These are phyloP conservation scores for Carcina quercana DNA, from an alignment of 2,888 invertebrate genomes.

Conservation along the genomic window DNA sequence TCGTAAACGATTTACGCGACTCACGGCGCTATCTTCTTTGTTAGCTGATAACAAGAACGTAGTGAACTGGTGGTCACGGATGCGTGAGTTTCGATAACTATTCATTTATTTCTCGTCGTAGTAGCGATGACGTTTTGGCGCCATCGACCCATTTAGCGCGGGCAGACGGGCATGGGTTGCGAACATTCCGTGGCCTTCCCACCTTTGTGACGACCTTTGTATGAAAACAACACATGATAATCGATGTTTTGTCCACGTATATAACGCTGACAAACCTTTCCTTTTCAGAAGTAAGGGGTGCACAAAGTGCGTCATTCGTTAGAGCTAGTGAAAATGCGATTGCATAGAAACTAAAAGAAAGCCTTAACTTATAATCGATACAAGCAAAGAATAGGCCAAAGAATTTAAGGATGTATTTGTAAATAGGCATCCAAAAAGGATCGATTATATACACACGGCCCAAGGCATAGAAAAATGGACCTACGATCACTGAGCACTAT, in stretches of 20 bases:
- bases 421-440: slow-evolving; percentile 51
- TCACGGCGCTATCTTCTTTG: slow-evolving; percentile 28
- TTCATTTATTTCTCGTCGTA: slow-evolving; percentile 24
- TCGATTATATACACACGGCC: slow-evolving; percentile 66
- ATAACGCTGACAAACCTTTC: slow-evolving; percentile 32
- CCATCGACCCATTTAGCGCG: slow-evolving; percentile 70
- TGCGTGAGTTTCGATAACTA: slow-evolving; percentile 24
- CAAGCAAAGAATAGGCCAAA: slow-evolving; percentile 70
- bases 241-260: too few species aligned
- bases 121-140: slow-evolving; percentile 64
- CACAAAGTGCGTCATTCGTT: slow-evolving; percentile 65
- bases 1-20: slow-evolving; percentile 27
- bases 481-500: slow-evolving; percentile 59
- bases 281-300: slow-evolving; percentile 68
- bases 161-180: slow-evolving; percentile 53
- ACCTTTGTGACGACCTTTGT: slow-evolving; percentile 45
- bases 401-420: slow-evolving; percentile 69
- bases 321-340: slow-evolving; percentile 67
- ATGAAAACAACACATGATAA: slow-evolving; percentile 27
- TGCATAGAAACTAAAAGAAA: slow-evolving; percentile 56
- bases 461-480: slow-evolving; percentile 70
- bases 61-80: slow-evolving; percentile 19
- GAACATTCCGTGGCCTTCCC: slow-evolving; percentile 42
- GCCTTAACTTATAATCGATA: slow-evolving; percentile 46
- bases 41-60: slow-evolving; percentile 25